Evolutionary conservation across 2,113 vertebrate species (phyloP), one percentile per base, ranked within the genome.

Genomic region (Pimephales promelas): DNA sequence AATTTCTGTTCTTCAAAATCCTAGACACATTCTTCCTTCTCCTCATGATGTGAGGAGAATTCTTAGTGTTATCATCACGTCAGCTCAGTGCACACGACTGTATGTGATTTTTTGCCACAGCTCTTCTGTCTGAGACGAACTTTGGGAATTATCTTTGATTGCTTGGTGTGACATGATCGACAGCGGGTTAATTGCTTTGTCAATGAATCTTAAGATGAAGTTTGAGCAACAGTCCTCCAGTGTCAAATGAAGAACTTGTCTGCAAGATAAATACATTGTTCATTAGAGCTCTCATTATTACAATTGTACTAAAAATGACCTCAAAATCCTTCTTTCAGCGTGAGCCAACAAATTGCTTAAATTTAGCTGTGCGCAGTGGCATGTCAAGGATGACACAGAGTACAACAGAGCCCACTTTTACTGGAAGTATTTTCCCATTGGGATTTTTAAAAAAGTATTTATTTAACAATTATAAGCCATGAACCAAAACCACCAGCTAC

Each of bases 1-100:
- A 88, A 83, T 79, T 47, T 87, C 14, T 72, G 22, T 20, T 54
- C 59, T 61, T 13, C 34, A 31, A 45, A 45, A 28, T 52, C 77
- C 20, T 26, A 40, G 28, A 26, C 45, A 16, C n/a, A 10, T 34
- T 54, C 68, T 66, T 83, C 45, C 31, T 47, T n/a, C 56, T 31
- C 26, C 26, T 70, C 16, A 47, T 70, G 62, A 81, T 81, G 70
- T 36, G 36, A 81, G 79, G 66, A 31, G 24, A 79, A 70, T 81
- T 72, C 77, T 43, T 34, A 66, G 73, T 8, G 40, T 43, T 43
- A 20, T 54, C 49, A 59, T 72, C 54, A 71, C 36, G 47, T 52
- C 31, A 74, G 45, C 72, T 52, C 26, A 7, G 40, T 24, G 40
- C 1, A 40, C 11, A 7, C 40, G 45, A 72, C 47, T 28, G 45